Conservation (phyloP, 2,113 vertebrate species). For the Corythaeola cristata region DNA sequence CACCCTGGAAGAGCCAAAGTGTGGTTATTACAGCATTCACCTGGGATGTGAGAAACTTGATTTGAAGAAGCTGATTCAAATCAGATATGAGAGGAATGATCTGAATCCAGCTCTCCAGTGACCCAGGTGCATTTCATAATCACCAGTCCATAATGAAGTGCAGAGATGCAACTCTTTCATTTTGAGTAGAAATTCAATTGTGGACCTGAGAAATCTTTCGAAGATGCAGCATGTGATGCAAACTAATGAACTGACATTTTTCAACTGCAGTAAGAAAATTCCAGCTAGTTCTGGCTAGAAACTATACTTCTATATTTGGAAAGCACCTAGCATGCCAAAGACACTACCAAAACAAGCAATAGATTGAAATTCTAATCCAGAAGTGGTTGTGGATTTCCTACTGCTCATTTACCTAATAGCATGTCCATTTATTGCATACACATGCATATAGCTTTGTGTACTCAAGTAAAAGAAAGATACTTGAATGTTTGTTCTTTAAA, state of each 20-base stretch:
- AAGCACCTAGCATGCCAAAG: conserved; percentile 34
- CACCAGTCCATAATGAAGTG: conserved; percentile 51
- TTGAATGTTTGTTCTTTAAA: not conserved
- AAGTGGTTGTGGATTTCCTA: conserved; percentile 44
- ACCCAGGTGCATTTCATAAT: conserved; percentile 64
- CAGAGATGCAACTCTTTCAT: conserved; percentile 54
- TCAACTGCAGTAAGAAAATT: conserved; percentile 46
- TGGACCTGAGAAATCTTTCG: conserved; percentile 42
- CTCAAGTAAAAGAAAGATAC: not conserved
- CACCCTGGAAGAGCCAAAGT: not conserved
- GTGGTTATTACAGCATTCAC: not conserved
- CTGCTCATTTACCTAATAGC: not conserved
- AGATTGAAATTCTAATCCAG: conserved; percentile 17
- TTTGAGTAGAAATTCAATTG: conserved; percentile 58
- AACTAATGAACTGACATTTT: conserved; percentile 57
- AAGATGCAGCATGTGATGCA: conserved; percentile 43
- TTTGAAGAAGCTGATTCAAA: conserved; percentile 51
- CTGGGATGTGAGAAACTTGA: conserved; percentile 46
- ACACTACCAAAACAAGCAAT: conserved; percentile 25
- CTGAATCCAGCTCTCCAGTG: conserved; percentile 46
- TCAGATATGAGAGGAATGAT: not conserved
- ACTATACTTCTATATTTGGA: conserved; percentile 38
- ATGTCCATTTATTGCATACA: not conserved
- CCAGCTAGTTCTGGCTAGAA: conserved; percentile 44
- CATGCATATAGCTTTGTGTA: not conserved